Evolutionary conservation across 2,797 vertebrate species (phyloP).

Genomic region (Prunella strophiata): DNA sequence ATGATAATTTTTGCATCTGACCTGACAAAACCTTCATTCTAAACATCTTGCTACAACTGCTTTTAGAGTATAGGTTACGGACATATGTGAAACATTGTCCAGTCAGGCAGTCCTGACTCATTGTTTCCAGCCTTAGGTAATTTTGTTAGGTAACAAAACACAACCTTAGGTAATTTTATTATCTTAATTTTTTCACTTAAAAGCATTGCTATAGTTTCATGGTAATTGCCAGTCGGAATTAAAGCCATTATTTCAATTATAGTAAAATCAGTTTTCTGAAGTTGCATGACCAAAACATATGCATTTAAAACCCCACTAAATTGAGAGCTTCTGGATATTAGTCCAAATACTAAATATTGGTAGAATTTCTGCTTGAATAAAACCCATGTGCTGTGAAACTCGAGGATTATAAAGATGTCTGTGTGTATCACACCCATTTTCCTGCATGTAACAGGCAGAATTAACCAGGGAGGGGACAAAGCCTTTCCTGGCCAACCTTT

Average conservation of each 20-base stretch:
- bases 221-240: neutral
- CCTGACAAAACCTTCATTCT: neutral
- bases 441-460: neutral
- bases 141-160: too few relatives aligned
- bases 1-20: neutral
- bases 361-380: neutral
- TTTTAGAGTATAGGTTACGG: neutral
- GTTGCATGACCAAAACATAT: neutral
- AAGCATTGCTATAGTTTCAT: slow-evolving; percentile 27
- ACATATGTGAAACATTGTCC: neutral
- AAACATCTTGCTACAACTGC: neutral
- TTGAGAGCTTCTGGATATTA: neutral
- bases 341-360: neutral
- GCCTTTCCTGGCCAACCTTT: neutral
- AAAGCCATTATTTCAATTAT: neutral
- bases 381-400: neutral
- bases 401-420: neutral
- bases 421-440: neutral
- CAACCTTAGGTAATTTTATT: neutral
- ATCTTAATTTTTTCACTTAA: neutral
- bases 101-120: neutral
- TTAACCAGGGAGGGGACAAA: neutral
- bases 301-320: neutral
- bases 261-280: neutral
- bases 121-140: neutral